Conservation (phyloP, 2,113 vertebrate genomes). For the Lophochroa leadbeateri region DNA sequence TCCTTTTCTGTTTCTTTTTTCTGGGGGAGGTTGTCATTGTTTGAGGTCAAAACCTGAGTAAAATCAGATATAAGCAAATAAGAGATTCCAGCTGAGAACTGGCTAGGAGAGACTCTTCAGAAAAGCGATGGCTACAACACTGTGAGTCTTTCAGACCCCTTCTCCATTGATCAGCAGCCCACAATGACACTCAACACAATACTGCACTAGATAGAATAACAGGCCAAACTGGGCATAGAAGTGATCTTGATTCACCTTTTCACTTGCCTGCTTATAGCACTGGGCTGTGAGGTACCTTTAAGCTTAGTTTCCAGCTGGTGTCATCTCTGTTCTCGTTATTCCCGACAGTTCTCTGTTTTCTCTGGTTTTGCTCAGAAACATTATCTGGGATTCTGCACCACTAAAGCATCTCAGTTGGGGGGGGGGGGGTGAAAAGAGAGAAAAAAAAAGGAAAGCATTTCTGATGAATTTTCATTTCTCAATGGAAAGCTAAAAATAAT, state of each 20-base stretch:
- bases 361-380: background rate
- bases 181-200: background rate
- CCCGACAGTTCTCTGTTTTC: background rate
- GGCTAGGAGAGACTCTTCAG: background rate
- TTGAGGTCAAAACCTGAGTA: background rate
- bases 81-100: background rate
- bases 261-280: background rate
- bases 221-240: background rate
- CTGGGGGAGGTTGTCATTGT: background rate
- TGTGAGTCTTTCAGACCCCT: background rate
- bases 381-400: background rate
- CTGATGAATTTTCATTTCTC: conserved; percentile 39
- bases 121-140: background rate
- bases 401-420: background rate
- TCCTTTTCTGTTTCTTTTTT: accelerated
- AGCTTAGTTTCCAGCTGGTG: background rate
- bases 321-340: background rate
- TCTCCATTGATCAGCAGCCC: background rate
- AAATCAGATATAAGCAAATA: background rate
- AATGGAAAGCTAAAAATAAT: conserved; percentile 44
- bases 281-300: background rate
- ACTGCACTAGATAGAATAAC: background rate
- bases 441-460: background rate
- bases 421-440: too few species aligned
- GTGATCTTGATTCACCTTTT: background rate